These are phyloP conservation scores for Donacobius atricapilla DNA, from an alignment of 2,113 vertebrate species.

Conservation along the genomic window DNA sequence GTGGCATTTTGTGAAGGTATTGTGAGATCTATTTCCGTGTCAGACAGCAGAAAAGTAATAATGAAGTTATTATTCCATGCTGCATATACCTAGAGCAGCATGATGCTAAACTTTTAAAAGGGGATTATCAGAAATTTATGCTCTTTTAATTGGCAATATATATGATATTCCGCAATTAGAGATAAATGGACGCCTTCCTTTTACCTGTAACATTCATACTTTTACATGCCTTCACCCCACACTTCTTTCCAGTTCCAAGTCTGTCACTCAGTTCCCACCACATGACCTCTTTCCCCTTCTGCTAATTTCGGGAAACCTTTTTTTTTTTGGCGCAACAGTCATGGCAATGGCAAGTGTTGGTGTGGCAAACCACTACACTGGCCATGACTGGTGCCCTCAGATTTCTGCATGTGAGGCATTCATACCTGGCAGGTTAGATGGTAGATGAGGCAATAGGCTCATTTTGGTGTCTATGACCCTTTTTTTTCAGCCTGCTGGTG, in stretches of 20 bases:
- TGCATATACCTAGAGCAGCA: neutral
- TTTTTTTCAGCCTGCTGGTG: neutral
- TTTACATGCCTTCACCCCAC: neutral
- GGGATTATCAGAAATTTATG: neutral
- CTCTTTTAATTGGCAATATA: neutral
- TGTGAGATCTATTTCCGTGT: neutral
- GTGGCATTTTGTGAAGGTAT: neutral
- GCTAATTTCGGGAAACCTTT: neutral
- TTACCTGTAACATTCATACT: neutral
- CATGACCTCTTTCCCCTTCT: neutral
- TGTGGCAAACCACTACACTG: neutral
- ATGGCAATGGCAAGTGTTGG: neutral
- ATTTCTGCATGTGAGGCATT: neutral
- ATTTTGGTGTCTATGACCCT: neutral
- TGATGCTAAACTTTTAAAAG: neutral
- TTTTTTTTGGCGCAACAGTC: neutral
- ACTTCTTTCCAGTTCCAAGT: neutral
- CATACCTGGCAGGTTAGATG: neutral
- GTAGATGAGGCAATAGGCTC: neutral
- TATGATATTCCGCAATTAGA: neutral
- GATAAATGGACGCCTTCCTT: neutral
- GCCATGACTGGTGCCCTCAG: accelerated
- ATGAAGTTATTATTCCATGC: no score
- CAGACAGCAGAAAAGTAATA: neutral
- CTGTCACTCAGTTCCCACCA: neutral